Conservation (phyloP, 2,113 vertebrate species). For the Noturus placidus region DNA sequence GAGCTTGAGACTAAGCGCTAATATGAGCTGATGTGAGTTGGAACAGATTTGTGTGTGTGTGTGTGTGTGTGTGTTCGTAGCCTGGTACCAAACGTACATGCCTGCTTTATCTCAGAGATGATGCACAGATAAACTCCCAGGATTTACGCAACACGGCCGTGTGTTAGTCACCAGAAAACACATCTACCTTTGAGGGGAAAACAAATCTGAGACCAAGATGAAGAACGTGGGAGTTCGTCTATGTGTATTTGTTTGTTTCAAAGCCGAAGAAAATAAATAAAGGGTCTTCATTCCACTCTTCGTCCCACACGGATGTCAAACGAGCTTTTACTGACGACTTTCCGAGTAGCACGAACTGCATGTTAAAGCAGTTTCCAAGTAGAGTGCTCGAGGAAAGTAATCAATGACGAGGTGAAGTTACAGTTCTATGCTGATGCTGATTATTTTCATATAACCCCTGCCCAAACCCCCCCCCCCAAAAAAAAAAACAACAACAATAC, state of each 20-base stretch:
- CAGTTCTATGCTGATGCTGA: too few relatives aligned
- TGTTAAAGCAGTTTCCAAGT: too few relatives aligned
- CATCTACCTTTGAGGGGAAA: not conserved
- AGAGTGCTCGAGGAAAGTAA: not conserved
- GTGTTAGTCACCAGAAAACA: conserved; percentile 5
- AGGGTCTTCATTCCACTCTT: not conserved
- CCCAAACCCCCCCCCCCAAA: too few relatives aligned
- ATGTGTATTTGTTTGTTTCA: not conserved
- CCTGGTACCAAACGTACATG: not conserved
- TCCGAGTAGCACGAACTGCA: not conserved
- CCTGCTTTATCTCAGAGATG: conserved; percentile 9
- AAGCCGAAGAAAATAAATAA: not conserved
- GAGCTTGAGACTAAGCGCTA: not conserved
- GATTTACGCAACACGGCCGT: conserved; percentile 3
- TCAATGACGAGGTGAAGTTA: not conserved
- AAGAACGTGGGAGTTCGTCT: not conserved
- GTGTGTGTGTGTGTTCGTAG: not conserved
- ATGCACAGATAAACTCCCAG: not conserved
- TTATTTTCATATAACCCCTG: too few relatives aligned
- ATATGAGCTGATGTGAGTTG: not conserved
- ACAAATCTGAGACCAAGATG: not conserved
- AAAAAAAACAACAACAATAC: too few relatives aligned
- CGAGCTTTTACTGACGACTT: not conserved
- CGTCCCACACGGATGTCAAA: not conserved
- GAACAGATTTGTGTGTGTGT: conserved; percentile 4